Evolutionary conservation across 2,888 invertebrate species (phyloP).

Genomic region (Choreutis nemorana): DNA sequence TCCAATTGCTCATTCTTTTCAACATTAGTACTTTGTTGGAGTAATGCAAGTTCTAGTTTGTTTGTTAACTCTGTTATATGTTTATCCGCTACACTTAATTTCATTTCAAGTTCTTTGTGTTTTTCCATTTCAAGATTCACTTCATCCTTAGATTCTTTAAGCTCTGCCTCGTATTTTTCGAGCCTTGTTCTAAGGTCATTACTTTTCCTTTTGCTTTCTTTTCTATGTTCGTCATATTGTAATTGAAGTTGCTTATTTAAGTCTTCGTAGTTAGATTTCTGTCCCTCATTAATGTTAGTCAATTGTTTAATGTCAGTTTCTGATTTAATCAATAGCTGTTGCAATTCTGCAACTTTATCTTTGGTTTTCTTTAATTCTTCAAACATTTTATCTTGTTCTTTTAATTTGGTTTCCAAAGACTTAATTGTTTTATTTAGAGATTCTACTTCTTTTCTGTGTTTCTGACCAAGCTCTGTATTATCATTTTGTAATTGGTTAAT

Average conservation of each 20-base stretch:
- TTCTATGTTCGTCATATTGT: constrained; percentile 50
- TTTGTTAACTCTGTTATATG: constrained; percentile 40
- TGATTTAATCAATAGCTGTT: constrained; percentile 44
- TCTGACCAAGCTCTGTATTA: constrained; percentile 37
- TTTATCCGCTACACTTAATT: constrained; percentile 39
- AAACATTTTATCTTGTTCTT: constrained; percentile 36
- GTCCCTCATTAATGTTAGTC: constrained; percentile 51
- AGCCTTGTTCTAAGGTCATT: constrained; percentile 64
- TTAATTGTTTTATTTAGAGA: constrained; percentile 37
- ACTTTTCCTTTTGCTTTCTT: constrained; percentile 54
- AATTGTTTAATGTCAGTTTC: constrained; percentile 52
- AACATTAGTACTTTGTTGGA: constrained; percentile 42
- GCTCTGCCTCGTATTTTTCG: constrained; percentile 56
- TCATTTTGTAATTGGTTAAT: constrained; percentile 38
- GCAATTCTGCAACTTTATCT: constrained; percentile 44
- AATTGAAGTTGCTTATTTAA: constrained; percentile 47
- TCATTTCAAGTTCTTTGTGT: constrained; percentile 38
- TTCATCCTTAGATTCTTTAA: constrained; percentile 41
- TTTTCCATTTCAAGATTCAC: constrained; percentile 41
- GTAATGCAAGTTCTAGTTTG: constrained; percentile 45
- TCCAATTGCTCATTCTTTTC: constrained; percentile 51
- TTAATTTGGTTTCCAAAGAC: constrained; percentile 30
- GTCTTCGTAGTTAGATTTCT: constrained; percentile 56
- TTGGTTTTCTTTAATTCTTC: constrained; percentile 36
- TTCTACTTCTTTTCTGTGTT: constrained; percentile 40